Evolutionary conservation across 1,140 invertebrate species (phyloP), one percentile per base, ranked within the genome.

Genomic region (Alviniconcha marisindica): DNA sequence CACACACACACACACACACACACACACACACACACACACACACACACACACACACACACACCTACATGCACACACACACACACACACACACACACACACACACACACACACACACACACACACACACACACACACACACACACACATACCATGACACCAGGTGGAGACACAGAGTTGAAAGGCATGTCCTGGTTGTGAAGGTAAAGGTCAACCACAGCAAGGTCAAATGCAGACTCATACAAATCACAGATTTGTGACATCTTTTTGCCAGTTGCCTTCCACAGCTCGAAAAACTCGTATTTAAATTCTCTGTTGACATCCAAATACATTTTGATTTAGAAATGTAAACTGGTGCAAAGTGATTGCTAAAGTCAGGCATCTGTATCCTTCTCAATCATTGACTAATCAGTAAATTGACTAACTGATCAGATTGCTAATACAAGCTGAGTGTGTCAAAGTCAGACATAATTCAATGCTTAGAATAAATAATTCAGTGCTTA

Each of bases 241-340:
- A 44, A 5, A 40, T 44, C 36, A 40, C 78, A 66, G n/a, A 80
- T 28, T 18, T 80, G 56, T 24, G 56, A 44, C 78, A 60, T 66
- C 60, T 80, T 80, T 15, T 44, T n/a, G 14, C 60, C 78, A 24
- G 78, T 80, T 12, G 36, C 36, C 33, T 80, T 60, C 78, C 78
- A 80, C 33, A 80, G 40, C 38, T 80, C 78, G 28, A 80, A 31
- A n/a, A 80, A 63, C 28, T 66, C 54, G 31, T 66, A 66, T 28
- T 80, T 38, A 14, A 33, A 66, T 2, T 80, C 56, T 31, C 78
- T 80, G 40, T 24, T n/a, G n/a, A n/a, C n/a, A n/a, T n/a, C n/a
- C n/a, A n/a, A n/a, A n/a, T n/a, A n/a, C n/a, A n/a, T 33, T 33
- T 10, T 7, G 28, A 5, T 33, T 33, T 0, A 66, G 21, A 60